Evolutionary conservation across 2,797 vertebrate species (phyloP).

Genomic region (Pogoniulus pusillus): DNA sequence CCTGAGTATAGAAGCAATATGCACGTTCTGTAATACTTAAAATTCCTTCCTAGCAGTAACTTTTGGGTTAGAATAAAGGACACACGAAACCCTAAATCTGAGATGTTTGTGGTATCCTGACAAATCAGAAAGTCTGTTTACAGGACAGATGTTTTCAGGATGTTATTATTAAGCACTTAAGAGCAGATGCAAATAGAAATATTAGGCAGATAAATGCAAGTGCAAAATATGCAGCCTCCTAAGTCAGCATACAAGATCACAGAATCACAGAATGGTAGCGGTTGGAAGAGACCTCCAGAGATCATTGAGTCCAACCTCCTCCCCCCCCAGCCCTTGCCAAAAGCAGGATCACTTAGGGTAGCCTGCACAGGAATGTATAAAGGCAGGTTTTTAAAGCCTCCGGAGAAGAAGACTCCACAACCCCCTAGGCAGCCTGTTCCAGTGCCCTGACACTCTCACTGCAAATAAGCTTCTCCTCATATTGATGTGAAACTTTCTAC

Average conservation of each 20-base stretch:
- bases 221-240: not conserved
- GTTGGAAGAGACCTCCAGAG: no score
- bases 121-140: not conserved
- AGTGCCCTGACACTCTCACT: no score
- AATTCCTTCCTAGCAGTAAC: conserved; percentile 50
- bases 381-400: no score
- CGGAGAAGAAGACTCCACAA: no score
- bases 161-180: not conserved
- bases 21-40: not conserved
- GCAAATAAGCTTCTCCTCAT: no score
- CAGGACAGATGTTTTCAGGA: not conserved
- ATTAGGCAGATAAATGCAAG: not conserved
- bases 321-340: no score
- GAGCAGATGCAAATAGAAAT: not conserved
- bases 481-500: no score
- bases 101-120: not conserved
- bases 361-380: no score
- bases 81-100: not conserved
- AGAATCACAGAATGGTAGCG: no score
- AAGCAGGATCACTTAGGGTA: no score
- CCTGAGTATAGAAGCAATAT: not conserved
- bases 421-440: no score
- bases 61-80: conserved; percentile 34
- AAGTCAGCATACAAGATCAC: not conserved
- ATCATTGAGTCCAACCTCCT: no score